Evolutionary conservation across 2,113 vertebrate genomes (phyloP).

Genomic region (Lontra canadensis): DNA sequence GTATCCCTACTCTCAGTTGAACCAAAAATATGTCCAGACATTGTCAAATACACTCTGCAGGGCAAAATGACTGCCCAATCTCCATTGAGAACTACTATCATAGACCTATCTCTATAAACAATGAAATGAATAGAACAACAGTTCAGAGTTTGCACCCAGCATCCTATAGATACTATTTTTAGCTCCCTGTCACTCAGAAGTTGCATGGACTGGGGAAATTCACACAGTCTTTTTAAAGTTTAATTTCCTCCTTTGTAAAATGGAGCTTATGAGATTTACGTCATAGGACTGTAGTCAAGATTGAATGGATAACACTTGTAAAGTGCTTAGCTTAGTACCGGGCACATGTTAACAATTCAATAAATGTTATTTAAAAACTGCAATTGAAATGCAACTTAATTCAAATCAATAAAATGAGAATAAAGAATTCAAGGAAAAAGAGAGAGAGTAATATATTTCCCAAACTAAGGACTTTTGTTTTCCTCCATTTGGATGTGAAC

Average conservation of each 20-base stretch:
- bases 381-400: background rate
- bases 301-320: background rate
- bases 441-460: background rate
- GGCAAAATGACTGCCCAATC: background rate
- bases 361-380: constrained; percentile 26
- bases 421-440: background rate
- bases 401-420: constrained; percentile 5
- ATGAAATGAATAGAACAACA: background rate
- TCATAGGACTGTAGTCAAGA: background rate
- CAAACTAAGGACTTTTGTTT: background rate
- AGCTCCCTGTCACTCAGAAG: background rate
- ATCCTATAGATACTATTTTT: background rate
- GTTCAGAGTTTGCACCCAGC: background rate
- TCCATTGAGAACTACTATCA: background rate
- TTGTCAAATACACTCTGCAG: background rate
- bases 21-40: background rate
- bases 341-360: background rate
- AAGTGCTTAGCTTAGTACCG: constrained; percentile 38
- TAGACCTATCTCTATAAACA: background rate
- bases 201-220: background rate
- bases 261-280: background rate
- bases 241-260: background rate
- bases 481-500: background rate
- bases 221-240: background rate
- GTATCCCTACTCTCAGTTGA: fast-evolving